These are phyloP conservation scores for Lydus trimaculatus DNA, from an alignment of 2,888 invertebrate species.

Conservation along the genomic window DNA sequence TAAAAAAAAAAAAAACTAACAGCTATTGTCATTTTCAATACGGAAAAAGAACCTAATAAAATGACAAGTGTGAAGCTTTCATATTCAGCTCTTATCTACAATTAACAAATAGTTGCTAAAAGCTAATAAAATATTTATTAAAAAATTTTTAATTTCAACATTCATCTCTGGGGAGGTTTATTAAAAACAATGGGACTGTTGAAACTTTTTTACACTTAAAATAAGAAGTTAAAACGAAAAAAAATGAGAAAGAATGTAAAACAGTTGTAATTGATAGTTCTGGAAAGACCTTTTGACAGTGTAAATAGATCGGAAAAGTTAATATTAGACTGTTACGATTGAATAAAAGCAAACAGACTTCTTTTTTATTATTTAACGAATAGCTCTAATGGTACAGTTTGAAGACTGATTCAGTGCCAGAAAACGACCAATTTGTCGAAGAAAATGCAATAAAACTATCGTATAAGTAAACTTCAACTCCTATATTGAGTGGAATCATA, in stretches of 20 bases:
- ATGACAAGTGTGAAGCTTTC: not conserved
- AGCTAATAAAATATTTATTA: not conserved
- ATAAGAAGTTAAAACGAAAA: not conserved
- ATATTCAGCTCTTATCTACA: not conserved
- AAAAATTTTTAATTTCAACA: not conserved
- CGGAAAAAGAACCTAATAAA: not conserved
- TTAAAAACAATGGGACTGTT: not conserved
- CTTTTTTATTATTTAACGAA: not conserved
- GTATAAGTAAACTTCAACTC: not conserved
- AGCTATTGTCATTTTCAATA: not conserved
- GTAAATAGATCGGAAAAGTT: slow-evolving; percentile 4
- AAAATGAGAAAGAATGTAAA: not conserved
- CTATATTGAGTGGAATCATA: slow-evolving; percentile 6
- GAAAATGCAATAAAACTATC: slow-evolving; percentile 1
- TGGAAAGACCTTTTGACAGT: not conserved
- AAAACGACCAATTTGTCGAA: slow-evolving; percentile 5
- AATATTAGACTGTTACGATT: not conserved
- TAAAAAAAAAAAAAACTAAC: not conserved
- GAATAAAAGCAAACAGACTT: not conserved
- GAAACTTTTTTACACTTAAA: not conserved
- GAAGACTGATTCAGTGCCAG: slow-evolving; percentile 5
- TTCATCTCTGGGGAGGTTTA: not conserved
- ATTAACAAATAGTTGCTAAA: not conserved
- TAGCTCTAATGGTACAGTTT: not conserved
- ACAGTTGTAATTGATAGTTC: not conserved